Percentiles rank a stretch among this genome's conserved stretches.
Evolutionary conservation across 2,888 invertebrate species (phyloP).

Genomic region (Ormyrus pomaceus): DNA sequence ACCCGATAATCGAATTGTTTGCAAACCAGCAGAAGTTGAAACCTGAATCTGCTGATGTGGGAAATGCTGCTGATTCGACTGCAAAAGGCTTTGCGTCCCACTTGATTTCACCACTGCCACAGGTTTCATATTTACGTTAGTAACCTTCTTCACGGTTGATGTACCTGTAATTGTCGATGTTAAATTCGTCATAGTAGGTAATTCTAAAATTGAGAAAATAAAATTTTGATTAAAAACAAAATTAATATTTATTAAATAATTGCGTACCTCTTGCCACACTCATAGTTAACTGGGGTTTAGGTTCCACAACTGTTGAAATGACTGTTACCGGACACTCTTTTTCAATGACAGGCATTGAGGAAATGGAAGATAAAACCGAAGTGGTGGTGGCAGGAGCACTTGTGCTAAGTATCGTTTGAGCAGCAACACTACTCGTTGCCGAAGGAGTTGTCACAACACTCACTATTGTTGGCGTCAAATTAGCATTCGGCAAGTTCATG

Average conservation of each 20-base stretch:
- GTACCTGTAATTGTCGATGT: conserved; percentile 53
- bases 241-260: not conserved
- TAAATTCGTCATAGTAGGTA: conserved; percentile 33
- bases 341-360: conserved; percentile 25
- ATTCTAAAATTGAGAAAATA: conserved; percentile 19
- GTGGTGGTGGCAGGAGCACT: not conserved
- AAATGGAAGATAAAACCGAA: not conserved
- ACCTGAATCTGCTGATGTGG: conserved; percentile 73
- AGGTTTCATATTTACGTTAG: conserved; percentile 67
- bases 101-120: conserved; percentile 71
- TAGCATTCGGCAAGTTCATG: conserved; percentile 49
- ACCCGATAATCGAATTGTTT: conserved; percentile 78
- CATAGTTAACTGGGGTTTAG: conserved; percentile 53
- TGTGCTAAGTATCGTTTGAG: conserved; percentile 20
- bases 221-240: not conserved
- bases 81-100: conserved; percentile 70
- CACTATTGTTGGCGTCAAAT: conserved; percentile 22
- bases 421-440: conserved; percentile 74
- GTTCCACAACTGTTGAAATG: conserved; percentile 33
- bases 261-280: conserved; percentile 38
- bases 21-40: conserved; percentile 76
- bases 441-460: conserved; percentile 57
- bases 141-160: conserved; percentile 66
- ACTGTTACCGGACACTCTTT: conserved; percentile 47
- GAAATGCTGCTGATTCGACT: conserved; percentile 73